phyloP scores from a whole-genome alignment of 2,888 invertebrate genomes.

The Allygus modestus region DNA sequence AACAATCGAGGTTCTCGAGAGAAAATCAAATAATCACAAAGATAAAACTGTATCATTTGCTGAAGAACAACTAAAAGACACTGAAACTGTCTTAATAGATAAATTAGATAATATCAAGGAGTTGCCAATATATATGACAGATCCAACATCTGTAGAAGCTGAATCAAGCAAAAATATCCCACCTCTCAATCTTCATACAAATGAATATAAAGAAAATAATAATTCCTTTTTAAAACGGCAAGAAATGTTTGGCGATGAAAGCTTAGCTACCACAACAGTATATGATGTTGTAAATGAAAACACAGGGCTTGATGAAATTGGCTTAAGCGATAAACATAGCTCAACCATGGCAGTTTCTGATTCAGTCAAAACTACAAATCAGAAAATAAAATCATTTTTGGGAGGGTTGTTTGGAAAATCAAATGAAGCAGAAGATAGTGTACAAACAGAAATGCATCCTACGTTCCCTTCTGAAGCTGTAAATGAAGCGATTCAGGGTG shows the following conservation, averaged over 20 bases:
- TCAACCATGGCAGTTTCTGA: not conserved
- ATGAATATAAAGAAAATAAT: not conserved
- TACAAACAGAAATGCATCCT: not conserved
- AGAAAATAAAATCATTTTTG: slow-evolving; percentile 40
- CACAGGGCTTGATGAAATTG: too few relatives aligned
- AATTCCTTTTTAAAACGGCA: not conserved
- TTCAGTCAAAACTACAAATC: not conserved
- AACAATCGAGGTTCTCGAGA: not conserved
- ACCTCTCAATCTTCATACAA: not conserved
- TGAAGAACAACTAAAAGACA: not conserved
- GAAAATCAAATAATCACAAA: not conserved
- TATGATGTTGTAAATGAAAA: not conserved
- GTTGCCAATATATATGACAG: not conserved
- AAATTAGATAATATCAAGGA: not conserved
- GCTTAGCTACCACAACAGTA: too few relatives aligned
- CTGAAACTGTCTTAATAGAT: not conserved
- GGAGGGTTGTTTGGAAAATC: slow-evolving; percentile 33
- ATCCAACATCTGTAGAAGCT: not conserved
- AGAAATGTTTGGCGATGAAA: not conserved
- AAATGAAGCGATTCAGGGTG: not conserved
- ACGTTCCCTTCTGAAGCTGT: not conserved
- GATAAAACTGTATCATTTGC: not conserved
- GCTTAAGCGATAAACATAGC: not conserved
- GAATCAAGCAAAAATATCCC: not conserved
- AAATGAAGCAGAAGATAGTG: not conserved